Conservation (phyloP, 2,888 invertebrate genomes). For the Sphinx pinastri region DNA sequence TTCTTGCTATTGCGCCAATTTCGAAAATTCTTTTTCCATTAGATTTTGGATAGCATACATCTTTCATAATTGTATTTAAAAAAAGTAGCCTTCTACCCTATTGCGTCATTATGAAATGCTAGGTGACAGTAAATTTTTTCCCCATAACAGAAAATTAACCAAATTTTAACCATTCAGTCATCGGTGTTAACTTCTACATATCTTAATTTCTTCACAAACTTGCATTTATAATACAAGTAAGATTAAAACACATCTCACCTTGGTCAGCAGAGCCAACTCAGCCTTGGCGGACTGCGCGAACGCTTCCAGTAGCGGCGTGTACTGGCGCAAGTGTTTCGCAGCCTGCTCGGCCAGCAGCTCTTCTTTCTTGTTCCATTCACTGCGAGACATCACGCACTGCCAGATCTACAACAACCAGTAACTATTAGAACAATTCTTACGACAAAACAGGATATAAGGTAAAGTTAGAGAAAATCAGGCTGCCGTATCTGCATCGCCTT, state of each 20-base stretch:
- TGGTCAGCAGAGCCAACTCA: conserved; percentile 93
- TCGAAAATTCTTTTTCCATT: no score
- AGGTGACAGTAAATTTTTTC: no score
- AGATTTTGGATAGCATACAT: no score
- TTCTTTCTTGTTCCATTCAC: conserved; percentile 99
- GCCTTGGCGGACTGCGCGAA: conserved; percentile 94
- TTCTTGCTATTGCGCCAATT: no score
- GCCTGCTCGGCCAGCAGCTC: conserved; percentile 98
- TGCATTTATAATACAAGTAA: no score
- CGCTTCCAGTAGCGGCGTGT: conserved; percentile 93
- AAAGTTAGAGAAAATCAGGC: conserved; percentile 54
- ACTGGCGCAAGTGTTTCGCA: conserved; percentile 93
- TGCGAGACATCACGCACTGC: conserved; percentile 97
- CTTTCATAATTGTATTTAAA: no score
- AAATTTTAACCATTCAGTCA: no score
- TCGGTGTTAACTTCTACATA: no score
- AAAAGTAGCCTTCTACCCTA: no score
- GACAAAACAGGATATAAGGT: neutral
- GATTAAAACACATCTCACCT: conserved; percentile 59
- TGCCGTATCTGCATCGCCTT: conserved; percentile 72
- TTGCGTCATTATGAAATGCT: no score
- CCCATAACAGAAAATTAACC: no score
- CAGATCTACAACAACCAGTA: conserved; percentile 86
- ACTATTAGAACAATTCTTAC: conserved; percentile 16
- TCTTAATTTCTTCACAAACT: no score